A percentile compares a stretch with the other conserved stretches of the same genome.
phyloP scores from a whole-genome alignment of 2,797 vertebrate species.

The Gobionotothen gibberifrons region DNA sequence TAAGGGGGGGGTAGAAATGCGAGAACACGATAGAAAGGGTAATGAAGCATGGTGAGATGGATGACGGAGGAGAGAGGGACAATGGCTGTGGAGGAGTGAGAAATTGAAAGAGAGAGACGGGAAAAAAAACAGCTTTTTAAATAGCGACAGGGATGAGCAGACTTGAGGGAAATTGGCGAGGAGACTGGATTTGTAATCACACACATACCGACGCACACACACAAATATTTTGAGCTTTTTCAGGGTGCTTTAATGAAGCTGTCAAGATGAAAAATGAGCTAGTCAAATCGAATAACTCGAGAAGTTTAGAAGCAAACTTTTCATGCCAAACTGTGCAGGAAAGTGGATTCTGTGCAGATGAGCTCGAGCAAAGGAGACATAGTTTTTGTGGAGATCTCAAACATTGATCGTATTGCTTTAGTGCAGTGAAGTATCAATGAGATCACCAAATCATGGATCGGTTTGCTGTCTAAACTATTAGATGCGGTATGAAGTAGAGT shows the following conservation, averaged over 20 bases:
- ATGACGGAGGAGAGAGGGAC: constrained; percentile 56
- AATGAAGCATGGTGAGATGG: constrained; percentile 53
- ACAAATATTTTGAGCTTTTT: constrained; percentile 68
- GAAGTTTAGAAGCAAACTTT: constrained; percentile 72
- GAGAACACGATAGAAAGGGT: constrained; percentile 49
- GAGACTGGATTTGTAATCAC: constrained; percentile 42
- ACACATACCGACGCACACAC: constrained; percentile 34
- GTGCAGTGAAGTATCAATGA: constrained; percentile 15
- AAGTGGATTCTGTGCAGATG: constrained; percentile 52
- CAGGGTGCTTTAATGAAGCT: constrained; percentile 76
- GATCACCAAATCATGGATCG: constrained; percentile 4
- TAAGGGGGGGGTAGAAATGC: not conserved
- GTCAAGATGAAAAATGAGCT: constrained; percentile 80
- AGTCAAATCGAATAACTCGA: constrained; percentile 71
- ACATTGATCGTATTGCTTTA: constrained; percentile 17
- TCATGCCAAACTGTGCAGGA: constrained; percentile 56
- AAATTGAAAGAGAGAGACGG: constrained; percentile 28
- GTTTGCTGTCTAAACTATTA: not conserved
- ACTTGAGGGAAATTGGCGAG: constrained; percentile 57
- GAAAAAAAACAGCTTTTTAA: constrained; percentile 46
- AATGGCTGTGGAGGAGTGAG: constrained; percentile 31
- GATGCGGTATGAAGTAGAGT: constrained; percentile 4
- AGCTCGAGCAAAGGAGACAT: constrained; percentile 20
- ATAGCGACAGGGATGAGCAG: constrained; percentile 41
- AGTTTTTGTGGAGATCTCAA: constrained; percentile 23